A percentile compares a stretch with the other conserved stretches of the same genome.
These are phyloP conservation scores for Puffinus mauretanicus DNA, from an alignment of 2,113 vertebrate genomes.

Conservation along the genomic window DNA sequence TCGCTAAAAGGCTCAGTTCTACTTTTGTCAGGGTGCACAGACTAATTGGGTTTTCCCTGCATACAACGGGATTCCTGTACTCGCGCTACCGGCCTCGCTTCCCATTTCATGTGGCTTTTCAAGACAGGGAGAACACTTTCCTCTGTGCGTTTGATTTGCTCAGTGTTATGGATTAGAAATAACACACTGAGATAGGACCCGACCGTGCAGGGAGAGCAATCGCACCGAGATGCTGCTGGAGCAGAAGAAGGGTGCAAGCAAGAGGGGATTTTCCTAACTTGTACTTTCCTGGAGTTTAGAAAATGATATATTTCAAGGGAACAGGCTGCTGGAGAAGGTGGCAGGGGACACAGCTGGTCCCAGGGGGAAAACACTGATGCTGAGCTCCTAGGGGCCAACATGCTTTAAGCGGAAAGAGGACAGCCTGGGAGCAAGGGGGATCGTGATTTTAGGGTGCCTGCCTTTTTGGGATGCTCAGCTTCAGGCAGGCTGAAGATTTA, in stretches of 20 bases:
- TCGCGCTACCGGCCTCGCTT: neutral
- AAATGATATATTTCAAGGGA: accelerated
- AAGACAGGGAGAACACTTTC: neutral
- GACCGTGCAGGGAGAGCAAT: accelerated
- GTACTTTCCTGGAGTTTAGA: too few relatives aligned
- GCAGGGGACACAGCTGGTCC: neutral
- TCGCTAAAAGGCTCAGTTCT: neutral
- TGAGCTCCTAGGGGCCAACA: accelerated
- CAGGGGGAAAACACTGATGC: neutral
- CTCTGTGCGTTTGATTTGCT: accelerated
- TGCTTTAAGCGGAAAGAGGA: neutral
- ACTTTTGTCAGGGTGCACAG: neutral
- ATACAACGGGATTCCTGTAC: neutral
- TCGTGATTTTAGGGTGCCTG: neutral
- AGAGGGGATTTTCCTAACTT: neutral
- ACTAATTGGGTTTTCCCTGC: slow-evolving; percentile 13
- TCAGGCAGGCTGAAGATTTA: neutral
- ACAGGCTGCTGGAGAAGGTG: neutral
- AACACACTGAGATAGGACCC: accelerated
- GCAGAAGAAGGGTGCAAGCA: neutral
- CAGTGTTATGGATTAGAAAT: neutral
- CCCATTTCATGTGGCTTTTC: neutral
- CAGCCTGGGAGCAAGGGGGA: neutral
- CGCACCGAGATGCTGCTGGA: accelerated
- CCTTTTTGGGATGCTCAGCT: neutral